phyloP scores from a whole-genome alignment of 2,797 vertebrate species.

The Characodon lateralis region DNA sequence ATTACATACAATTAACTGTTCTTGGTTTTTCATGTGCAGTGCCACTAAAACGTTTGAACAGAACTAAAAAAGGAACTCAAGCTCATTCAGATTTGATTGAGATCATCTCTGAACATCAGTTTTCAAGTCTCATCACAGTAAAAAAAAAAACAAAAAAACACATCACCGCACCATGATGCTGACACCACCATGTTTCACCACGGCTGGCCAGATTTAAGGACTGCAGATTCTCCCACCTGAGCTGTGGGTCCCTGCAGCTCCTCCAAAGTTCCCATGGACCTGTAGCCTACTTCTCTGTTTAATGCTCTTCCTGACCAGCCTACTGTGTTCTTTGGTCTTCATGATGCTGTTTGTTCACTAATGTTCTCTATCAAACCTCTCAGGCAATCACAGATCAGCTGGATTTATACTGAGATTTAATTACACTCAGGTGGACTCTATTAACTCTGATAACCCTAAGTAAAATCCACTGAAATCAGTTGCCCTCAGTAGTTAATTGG shows the following conservation, averaged over 20 bases:
- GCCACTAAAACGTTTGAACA: neutral
- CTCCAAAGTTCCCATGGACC: neutral
- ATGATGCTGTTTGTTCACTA: neutral
- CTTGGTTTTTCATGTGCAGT: neutral
- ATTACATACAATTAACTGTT: neutral
- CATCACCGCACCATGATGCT: neutral
- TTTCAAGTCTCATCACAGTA: neutral
- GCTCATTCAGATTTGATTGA: neutral
- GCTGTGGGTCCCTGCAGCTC: neutral
- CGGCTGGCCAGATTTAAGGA: neutral
- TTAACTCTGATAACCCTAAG: no score
- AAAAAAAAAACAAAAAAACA: neutral
- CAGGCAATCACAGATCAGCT: neutral
- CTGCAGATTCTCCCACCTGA: neutral
- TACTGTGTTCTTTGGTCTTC: neutral
- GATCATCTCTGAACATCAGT: neutral
- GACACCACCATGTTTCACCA: neutral
- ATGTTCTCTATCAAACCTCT: conserved; percentile 1
- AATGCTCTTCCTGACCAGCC: neutral
- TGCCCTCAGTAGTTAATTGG: no score
- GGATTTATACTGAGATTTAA: neutral
- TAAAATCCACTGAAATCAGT: no score
- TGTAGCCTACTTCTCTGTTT: neutral
- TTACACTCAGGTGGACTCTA: no score
- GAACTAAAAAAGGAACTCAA: neutral